A percentile compares a stretch with the other conserved stretches of the same genome.
Evolutionary conservation across 2,113 vertebrate species (phyloP).

Genomic region (Caretta caretta): DNA sequence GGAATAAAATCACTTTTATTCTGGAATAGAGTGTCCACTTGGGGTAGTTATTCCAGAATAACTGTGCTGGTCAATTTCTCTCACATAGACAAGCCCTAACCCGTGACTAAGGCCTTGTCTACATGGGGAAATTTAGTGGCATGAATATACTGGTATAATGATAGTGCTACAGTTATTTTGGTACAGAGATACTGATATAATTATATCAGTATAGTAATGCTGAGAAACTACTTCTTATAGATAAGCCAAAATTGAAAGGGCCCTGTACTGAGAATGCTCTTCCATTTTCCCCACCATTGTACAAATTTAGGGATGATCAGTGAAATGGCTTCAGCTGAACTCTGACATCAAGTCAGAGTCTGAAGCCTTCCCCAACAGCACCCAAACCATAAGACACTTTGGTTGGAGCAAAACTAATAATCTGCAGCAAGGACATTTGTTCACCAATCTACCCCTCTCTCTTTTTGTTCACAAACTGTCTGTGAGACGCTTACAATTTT

Average conservation of each 20-base stretch:
- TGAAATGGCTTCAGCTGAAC: neutral
- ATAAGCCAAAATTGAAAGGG: rapidly evolving
- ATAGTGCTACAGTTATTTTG: neutral
- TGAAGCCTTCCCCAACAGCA: neutral
- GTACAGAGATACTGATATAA: rapidly evolving
- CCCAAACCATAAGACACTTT: rapidly evolving
- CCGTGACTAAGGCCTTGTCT: neutral
- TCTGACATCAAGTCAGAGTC: rapidly evolving
- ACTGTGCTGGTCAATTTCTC: neutral
- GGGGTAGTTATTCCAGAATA: neutral
- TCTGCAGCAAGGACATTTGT: neutral
- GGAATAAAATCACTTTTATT: neutral
- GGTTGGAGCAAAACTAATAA: neutral
- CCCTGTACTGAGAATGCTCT: rapidly evolving
- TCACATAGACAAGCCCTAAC: neutral
- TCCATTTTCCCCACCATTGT: neutral
- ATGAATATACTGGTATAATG: neutral
- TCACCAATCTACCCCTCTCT: neutral
- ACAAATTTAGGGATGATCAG: neutral
- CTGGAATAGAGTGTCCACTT: neutral
- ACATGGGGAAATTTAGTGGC: neutral
- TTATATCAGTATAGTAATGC: rapidly evolving
- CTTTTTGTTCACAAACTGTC: neutral
- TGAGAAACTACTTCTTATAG: neutral
- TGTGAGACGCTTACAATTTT: neutral